Evolutionary conservation across 2,797 vertebrate species (phyloP), one percentile per base, ranked within the genome.

Genomic region (Hephaestus fuliginosus): DNA sequence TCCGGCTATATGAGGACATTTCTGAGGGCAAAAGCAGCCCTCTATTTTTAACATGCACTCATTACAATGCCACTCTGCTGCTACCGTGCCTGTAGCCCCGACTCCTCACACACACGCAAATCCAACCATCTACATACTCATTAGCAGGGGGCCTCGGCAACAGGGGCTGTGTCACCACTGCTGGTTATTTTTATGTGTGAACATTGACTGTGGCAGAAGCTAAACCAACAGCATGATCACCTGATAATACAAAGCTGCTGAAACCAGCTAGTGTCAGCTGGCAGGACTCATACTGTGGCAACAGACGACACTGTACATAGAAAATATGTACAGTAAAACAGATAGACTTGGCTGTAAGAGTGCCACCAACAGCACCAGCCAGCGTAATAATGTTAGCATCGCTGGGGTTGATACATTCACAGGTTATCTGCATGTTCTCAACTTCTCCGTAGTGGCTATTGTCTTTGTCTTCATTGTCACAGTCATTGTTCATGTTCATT

Each of bases 41-140:
- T 83, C 87, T 93, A 91, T 94, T 92, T 91, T 90, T 92, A 89
- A 85, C 84, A 55, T 66, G 68, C 77, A 82, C 80, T 79, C 75
- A 74, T 81, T 87, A 85, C 70, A 85, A 73, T 86, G 74, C 79
- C 68, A 57, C 56, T 62, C 76, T 62, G 67, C 74, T 67, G 58
- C 77, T 72, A 51, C 73, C 68, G 41, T 66, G 80, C 66, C 63
- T 20, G 53, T 49, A 63, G 74, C 55, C 53, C 48, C 25, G 7
- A 52, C 56, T 69, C 51, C 17, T n/a, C 62, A 18, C 17, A 9
- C 61, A 73, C 60, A 48, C 62, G 78, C 67, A 81, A n/a, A 80
- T 55, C 30, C 57, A 62, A 10, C 53, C 49, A 62, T 70, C 30
- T 63, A 63, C 74, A 33, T 43, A 43, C 68, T 75, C 73, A 84